Evolutionary conservation across 2,797 vertebrate species (phyloP).

Genomic region (Erithacus rubecula): DNA sequence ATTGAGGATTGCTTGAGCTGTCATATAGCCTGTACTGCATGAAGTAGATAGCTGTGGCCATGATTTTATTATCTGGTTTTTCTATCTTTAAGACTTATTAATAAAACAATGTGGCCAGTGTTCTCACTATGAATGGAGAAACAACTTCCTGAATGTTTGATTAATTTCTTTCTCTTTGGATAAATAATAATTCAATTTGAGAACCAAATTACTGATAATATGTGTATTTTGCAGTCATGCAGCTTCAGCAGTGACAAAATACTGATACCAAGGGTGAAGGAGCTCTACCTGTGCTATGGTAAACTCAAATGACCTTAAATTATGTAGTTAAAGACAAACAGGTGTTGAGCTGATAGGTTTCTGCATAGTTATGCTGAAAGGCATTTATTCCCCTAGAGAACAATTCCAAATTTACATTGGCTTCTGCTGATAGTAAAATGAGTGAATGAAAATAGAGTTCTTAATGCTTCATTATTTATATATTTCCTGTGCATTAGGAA

Average conservation of each 20-base stretch:
- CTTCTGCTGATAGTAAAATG: conserved; percentile 10
- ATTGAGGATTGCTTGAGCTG: not conserved
- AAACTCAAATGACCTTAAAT: not conserved
- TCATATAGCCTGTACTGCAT: not conserved
- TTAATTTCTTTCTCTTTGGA: not conserved
- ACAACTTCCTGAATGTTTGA: not conserved
- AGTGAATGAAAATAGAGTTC: not conserved
- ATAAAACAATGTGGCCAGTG: not conserved
- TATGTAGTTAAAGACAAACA: not conserved
- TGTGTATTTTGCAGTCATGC: not conserved
- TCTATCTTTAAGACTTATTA: not conserved
- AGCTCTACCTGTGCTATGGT: not conserved
- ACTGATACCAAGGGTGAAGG: not conserved
- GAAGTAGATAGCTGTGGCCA: not conserved
- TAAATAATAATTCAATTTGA: not conserved
- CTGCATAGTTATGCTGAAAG: not conserved
- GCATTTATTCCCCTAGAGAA: not conserved
- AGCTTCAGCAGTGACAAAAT: not conserved
- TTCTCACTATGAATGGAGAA: not conserved
- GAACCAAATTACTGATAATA: not conserved
- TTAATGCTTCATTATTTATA: not conserved
- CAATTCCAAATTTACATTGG: not conserved
- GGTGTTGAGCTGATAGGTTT: not conserved
- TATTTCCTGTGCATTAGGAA: not conserved
- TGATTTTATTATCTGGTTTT: not conserved